These are phyloP conservation scores for Fabriciana adippe DNA, from an alignment of 2,888 invertebrate species.

Conservation along the genomic window DNA sequence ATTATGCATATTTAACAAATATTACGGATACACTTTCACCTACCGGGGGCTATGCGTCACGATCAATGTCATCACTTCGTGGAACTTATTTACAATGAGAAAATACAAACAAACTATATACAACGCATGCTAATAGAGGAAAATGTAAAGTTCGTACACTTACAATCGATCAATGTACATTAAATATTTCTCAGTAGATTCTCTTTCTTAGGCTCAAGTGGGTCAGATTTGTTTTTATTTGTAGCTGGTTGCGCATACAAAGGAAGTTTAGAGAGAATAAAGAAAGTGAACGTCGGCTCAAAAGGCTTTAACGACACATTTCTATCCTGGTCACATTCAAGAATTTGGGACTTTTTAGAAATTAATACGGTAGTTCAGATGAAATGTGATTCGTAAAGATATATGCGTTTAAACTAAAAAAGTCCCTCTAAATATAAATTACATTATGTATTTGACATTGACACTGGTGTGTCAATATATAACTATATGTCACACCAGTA, in stretches of 20 bases:
- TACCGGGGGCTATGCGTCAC: conserved; percentile 46
- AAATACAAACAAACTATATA: neutral
- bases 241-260: conserved; percentile 61
- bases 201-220: conserved; percentile 43
- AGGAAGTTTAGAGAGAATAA: conserved; percentile 53
- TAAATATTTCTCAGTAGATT: conserved; percentile 16
- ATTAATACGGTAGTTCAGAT: conserved; percentile 8
- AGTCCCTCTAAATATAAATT: too few species aligned
- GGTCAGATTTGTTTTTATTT: conserved; percentile 53
- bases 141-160: conserved; percentile 4
- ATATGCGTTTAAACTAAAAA: too few species aligned
- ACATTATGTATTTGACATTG: too few species aligned
- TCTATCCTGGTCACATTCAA: conserved; percentile 28
- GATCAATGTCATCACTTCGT: conserved; percentile 21
- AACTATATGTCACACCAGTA: too few species aligned
- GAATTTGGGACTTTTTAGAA: conserved; percentile 31
- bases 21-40: conserved; percentile 58
- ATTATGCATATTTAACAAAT: conserved; percentile 42
- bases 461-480: too few species aligned
- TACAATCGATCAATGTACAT: conserved; percentile 46
- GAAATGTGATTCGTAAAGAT: too few species aligned
- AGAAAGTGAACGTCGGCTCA: conserved; percentile 64
- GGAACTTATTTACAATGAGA: neutral
- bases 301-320: conserved; percentile 42
- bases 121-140: neutral